Conservation (phyloP, 1,140 invertebrate species). For the Drusus annulatus region DNA sequence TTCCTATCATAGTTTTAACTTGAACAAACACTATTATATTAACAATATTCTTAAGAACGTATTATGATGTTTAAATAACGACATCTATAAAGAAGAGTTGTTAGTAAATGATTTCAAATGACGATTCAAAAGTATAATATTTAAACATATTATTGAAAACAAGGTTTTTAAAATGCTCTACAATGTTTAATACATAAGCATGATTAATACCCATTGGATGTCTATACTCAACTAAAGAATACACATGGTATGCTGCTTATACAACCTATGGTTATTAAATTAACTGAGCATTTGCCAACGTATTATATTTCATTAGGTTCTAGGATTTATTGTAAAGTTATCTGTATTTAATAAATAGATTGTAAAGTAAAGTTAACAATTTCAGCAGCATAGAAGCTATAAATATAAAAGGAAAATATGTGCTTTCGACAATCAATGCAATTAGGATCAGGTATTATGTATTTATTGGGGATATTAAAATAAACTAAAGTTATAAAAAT, state of each 20-base stretch:
- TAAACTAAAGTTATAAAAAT: too few relatives aligned
- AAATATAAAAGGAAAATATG: neutral
- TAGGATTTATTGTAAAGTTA: slow-evolving; percentile 12
- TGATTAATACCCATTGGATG: neutral
- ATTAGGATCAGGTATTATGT: neutral
- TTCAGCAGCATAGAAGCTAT: slow-evolving; percentile 5
- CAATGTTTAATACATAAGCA: slow-evolving; percentile 18
- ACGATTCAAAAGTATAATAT: slow-evolving; percentile 13
- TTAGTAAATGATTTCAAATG: slow-evolving; percentile 34
- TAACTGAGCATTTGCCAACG: slow-evolving; percentile 37
- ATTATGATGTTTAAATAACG: slow-evolving; percentile 49
- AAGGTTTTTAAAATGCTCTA: slow-evolving; percentile 28
- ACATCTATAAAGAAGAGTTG: slow-evolving; percentile 45
- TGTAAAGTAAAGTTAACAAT: neutral
- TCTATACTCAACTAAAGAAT: slow-evolving; percentile 9
- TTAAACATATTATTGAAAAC: slow-evolving; percentile 18
- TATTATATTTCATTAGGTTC: slow-evolving; percentile 13
- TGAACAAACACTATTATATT: slow-evolving; percentile 54
- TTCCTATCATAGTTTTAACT: slow-evolving; percentile 52
- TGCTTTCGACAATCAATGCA: slow-evolving; percentile 19
- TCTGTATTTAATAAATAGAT: neutral
- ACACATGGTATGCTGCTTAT: neutral
- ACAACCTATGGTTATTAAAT: slow-evolving; percentile 27
- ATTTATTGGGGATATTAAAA: too few relatives aligned
- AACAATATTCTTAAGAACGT: slow-evolving; percentile 50